These are phyloP conservation scores for Boleophthalmus pectinirostris DNA, from an alignment of 2,113 vertebrate genomes.

Conservation along the genomic window DNA sequence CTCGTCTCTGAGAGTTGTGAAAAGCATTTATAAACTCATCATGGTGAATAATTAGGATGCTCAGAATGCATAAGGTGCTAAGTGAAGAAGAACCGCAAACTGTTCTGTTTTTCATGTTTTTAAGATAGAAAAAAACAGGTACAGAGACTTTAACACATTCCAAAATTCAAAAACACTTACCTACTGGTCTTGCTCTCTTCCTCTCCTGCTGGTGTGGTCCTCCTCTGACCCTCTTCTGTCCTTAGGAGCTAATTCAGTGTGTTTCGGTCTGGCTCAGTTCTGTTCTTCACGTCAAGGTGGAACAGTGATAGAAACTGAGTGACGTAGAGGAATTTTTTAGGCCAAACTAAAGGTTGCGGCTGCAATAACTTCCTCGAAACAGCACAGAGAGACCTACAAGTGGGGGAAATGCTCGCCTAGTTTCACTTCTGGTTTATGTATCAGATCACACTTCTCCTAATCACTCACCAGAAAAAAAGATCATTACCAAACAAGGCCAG, in stretches of 20 bases:
- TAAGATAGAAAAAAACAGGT: too few species aligned
- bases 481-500: too few species aligned
- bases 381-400: neutral
- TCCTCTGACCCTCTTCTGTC: neutral
- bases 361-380: neutral
- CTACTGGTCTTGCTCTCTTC: neutral
- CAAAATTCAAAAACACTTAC: neutral
- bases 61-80: too few species aligned
- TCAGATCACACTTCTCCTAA: neutral
- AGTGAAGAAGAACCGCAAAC: too few species aligned
- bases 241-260: neutral
- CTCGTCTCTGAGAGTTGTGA: too few species aligned
- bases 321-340: neutral
- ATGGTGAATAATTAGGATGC: too few species aligned
- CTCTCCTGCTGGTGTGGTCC: neutral
- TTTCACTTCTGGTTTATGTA: too few species aligned
- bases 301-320: neutral
- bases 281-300: neutral
- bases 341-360: neutral
- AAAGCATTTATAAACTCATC: too few species aligned
- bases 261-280: neutral
- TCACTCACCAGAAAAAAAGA: neutral
- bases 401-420: too few species aligned
- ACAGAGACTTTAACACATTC: neutral
- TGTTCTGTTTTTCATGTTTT: too few species aligned